Conservation (phyloP, 2,888 invertebrate species). For the Thereva unica region DNA sequence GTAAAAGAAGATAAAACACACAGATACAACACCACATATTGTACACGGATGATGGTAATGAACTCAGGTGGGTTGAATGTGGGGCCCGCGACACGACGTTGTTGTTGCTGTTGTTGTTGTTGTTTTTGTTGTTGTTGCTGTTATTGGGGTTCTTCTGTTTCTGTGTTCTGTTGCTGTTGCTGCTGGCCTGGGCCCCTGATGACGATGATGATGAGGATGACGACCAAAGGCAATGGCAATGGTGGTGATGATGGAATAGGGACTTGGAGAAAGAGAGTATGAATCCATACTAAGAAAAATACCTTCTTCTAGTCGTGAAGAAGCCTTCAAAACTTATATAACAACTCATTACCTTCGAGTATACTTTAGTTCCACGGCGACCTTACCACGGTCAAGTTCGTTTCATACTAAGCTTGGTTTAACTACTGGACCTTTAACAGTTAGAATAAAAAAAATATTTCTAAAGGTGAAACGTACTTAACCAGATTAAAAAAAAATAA, state of each 20-base stretch:
- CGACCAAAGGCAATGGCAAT: constrained; percentile 25
- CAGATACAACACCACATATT: constrained; percentile 32
- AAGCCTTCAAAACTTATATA: constrained; percentile 58
- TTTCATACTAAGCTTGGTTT: constrained; percentile 41
- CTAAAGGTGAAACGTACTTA: constrained; percentile 24
- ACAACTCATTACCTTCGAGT: constrained; percentile 57
- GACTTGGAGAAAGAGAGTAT: constrained; percentile 41
- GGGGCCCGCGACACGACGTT: constrained; percentile 22
- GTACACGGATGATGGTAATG: constrained; percentile 40
- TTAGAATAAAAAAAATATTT: too few relatives aligned
- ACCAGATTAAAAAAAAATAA: too few relatives aligned
- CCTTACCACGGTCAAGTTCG: constrained; percentile 58
- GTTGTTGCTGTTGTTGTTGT: constrained; percentile 7
- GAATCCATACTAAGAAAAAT: constrained; percentile 19
- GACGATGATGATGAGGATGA: constrained; percentile 35
- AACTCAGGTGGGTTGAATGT: constrained; percentile 37
- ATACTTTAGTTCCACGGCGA: constrained; percentile 58
- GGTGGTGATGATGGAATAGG: constrained; percentile 42
- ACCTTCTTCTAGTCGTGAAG: constrained; percentile 43
- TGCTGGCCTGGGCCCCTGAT: constrained; percentile 4
- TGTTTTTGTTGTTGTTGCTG: constrained; percentile 6
- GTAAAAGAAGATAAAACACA: constrained; percentile 10
- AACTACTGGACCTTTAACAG: constrained; percentile 1
- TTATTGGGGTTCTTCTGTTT: too few relatives aligned
- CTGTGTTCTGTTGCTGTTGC: too few relatives aligned